Percentiles rank a stretch among this genome's conserved stretches.
phyloP scores from a whole-genome alignment of 2,888 invertebrate genomes.

The Ectemnius continuus region DNA sequence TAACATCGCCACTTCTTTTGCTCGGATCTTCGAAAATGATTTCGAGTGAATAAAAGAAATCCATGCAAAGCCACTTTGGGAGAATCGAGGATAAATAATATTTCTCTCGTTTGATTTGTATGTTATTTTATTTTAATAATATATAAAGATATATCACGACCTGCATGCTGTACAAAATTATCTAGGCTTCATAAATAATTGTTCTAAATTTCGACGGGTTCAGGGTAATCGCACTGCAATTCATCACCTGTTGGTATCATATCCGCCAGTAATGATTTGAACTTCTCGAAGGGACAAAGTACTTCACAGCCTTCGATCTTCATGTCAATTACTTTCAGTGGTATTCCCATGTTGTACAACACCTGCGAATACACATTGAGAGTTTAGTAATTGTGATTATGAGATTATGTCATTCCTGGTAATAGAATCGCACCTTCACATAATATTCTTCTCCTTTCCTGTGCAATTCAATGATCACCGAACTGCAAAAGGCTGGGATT shows the following conservation, averaged over 20 bases:
- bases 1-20: conserved; percentile 12
- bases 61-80: background rate
- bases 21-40: conserved; percentile 34
- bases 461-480: conserved; percentile 80
- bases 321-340: conserved; percentile 30
- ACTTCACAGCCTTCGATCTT: conserved; percentile 52
- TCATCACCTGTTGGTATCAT: conserved; percentile 48
- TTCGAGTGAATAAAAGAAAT: conserved; percentile 29
- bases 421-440: conserved; percentile 75
- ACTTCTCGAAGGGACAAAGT: conserved; percentile 60
- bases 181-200: background rate
- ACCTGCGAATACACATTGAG: conserved; percentile 38
- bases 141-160: background rate
- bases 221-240: conserved; percentile 35
- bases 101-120: background rate
- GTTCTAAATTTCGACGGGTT: background rate
- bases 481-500: conserved; percentile 80
- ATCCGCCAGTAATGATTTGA: conserved; percentile 45
- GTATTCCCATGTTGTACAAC: conserved; percentile 49
- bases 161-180: background rate
- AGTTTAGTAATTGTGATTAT: too few species aligned
- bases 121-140: too few species aligned
- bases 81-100: background rate
- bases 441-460: conserved; percentile 69
- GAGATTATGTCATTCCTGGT: background rate